Evolutionary conservation across 2,113 vertebrate species (phyloP), one percentile per base, ranked within the genome.

Genomic region (Lathamus discolor): DNA sequence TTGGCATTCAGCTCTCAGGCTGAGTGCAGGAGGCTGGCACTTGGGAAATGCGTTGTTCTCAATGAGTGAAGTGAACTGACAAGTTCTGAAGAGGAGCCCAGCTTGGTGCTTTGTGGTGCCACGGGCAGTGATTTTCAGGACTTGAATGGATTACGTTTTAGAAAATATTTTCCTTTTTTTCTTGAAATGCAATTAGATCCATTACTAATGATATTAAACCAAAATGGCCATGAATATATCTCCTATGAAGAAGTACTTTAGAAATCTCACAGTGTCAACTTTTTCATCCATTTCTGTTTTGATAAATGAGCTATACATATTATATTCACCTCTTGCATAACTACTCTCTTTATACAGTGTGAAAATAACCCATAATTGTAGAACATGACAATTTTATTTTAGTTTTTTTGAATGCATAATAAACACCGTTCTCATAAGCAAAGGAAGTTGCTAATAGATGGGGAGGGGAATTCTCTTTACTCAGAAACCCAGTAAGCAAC

Each of bases 341-440:
- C 9, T 86, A 19, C 6, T 49, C 11, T 80, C 74, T 55, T 84
- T 55, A 73, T 49, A 27, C 25, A 79, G 18, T 57, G 22, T 90
- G 54, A 86, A 95, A 96, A 74, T 87, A 85, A 75, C 14, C 5
- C 35, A 37, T 70, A 69, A 44, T 70, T 84, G 41, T 63, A 81
- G 55, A 95, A 85, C 41, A 49, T 1, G 4, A 48, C 25, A 43
- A 39, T 41, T 68, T 76, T 92, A 90, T 15, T 43, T 43, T 43
- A 15, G 92, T 24, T 92, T 90, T 63, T 59, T 17, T 82, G 88
- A 79, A 84, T 55, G 20, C 68, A 46, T 31, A 62, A 73, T 82
- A 90, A 90, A 70, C 61, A 62, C 0, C 57, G 48, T 51, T 95
- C 44, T 76, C 2, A 1, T 49, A 62, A 51, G n/a, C n/a, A 77